Percentiles rank a stretch among this genome's conserved stretches.
These are phyloP conservation scores for Hoplodrina ambigua DNA, from an alignment of 2,888 invertebrate species.

Conservation along the genomic window DNA sequence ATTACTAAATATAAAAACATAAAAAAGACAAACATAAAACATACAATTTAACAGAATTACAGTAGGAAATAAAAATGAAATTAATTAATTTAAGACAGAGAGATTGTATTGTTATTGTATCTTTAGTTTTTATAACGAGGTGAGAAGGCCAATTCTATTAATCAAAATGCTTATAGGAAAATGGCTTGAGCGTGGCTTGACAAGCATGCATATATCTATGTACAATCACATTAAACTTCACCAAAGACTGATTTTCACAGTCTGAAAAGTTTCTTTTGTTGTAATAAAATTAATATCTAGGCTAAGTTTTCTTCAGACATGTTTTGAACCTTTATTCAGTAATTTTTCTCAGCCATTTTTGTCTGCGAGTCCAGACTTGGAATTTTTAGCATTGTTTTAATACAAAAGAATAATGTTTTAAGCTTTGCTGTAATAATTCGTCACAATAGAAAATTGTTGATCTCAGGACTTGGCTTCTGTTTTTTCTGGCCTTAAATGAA, in stretches of 20 bases:
- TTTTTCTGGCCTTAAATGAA: slow-evolving; percentile 8
- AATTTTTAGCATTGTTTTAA: slow-evolving; percentile 53
- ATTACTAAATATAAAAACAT: no score
- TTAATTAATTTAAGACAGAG: no score
- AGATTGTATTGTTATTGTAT: no score
- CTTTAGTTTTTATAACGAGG: no score
- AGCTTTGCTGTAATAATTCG: slow-evolving; percentile 52
- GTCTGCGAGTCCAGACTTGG: slow-evolving; percentile 37
- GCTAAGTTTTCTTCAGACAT: slow-evolving; percentile 40
- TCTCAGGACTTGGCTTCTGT: slow-evolving; percentile 7
- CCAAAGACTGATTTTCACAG: slow-evolving; percentile 11
- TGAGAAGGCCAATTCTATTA: no score
- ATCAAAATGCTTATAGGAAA: no score
- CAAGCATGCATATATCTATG: no score
- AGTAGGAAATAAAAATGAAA: no score
- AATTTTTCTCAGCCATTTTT: slow-evolving; percentile 44
- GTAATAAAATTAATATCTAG: slow-evolving; percentile 51
- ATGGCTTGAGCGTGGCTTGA: no score
- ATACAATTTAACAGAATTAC: no score
- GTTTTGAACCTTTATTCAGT: slow-evolving; percentile 42
- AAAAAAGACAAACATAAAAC: no score
- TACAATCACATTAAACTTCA: background rate
- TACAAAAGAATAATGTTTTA: slow-evolving; percentile 58
- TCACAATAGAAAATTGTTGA: slow-evolving; percentile 40
- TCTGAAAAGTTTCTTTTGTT: slow-evolving; percentile 43